Percentiles rank a stretch among this genome's conserved stretches.
These are phyloP conservation scores for Mus musculus DNA, from an alignment of 2,113 vertebrate genomes.

Conservation along the genomic window GRCm39 chr5:124128501-124129000, in stretches of 20 bases:
- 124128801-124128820: background rate
- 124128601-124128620: accelerated
- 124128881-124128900: background rate
- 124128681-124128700: background rate
- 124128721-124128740: slow-evolving; percentile 52
- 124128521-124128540: too few species aligned
- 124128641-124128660: background rate
- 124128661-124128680: background rate
- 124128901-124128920: background rate
- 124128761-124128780: slow-evolving; percentile 20
- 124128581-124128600: background rate
- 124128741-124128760: background rate
- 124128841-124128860: background rate
- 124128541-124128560: background rate
- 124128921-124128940: accelerated
- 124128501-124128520: accelerated
- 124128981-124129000: background rate
- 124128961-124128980: background rate
- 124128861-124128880: accelerated
- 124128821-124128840: background rate
- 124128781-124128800: background rate
- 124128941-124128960: background rate
- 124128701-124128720: background rate
- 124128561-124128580: accelerated
- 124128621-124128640: accelerated